Evolutionary conservation across 1,140 invertebrate genomes (phyloP).

Genomic region (Neotoxoptera formosana): DNA sequence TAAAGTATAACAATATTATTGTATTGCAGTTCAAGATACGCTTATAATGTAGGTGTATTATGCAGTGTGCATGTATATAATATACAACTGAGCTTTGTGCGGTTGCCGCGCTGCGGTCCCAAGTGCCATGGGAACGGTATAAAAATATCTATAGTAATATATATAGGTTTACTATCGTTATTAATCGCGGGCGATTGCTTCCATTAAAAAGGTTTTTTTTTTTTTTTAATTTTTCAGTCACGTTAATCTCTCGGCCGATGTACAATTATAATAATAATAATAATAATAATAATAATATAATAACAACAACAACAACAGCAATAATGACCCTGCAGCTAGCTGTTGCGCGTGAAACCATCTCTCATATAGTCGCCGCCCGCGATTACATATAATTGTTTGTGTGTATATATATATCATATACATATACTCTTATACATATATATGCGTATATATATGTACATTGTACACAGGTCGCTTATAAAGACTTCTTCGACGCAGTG

Average conservation of each 20-base stretch:
- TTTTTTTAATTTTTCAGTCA: conserved; percentile 47
- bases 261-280: conserved; percentile 18
- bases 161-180: neutral
- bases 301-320: neutral
- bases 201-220: conserved; percentile 43
- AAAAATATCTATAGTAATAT: neutral
- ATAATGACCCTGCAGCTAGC: neutral
- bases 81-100: neutral
- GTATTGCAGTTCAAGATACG: neutral
- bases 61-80: neutral
- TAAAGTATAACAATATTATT: neutral
- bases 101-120: neutral
- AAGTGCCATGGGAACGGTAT: conserved; percentile 27
- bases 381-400: conserved; percentile 47
- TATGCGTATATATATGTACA: neutral
- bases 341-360: conserved; percentile 1
- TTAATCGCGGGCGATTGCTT: conserved; percentile 52
- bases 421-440: neutral
- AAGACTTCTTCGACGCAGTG: conserved; percentile 41
- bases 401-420: neutral
- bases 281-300: conserved; percentile 31
- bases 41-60: neutral
- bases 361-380: no score
- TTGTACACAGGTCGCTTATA: neutral
- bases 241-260: conserved; percentile 30